Percentiles rank a stretch among this genome's conserved stretches.
Conservation (phyloP, 2,888 invertebrate species). For the Leptopilina drosophilae region DNA sequence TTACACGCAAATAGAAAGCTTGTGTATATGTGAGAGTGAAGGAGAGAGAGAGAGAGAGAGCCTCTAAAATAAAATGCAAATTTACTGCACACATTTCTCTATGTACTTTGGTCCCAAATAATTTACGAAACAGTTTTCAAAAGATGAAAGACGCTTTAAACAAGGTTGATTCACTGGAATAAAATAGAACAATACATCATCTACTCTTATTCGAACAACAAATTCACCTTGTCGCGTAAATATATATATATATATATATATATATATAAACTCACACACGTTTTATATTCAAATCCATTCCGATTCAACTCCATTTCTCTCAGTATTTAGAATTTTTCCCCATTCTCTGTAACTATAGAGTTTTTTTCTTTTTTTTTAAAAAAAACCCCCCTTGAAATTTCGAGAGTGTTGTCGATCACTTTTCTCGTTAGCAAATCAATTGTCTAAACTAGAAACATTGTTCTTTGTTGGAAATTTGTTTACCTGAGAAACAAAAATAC, state of each 20-base stretch:
- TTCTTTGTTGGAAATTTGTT: background rate
- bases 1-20: background rate
- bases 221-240: background rate
- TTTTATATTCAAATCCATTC: background rate
- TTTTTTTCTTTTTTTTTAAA: background rate
- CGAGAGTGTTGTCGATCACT: background rate
- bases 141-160: slow-evolving; percentile 10
- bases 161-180: background rate
- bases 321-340: background rate
- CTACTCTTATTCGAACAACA: background rate
- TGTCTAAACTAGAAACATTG: slow-evolving; percentile 1
- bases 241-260: background rate
- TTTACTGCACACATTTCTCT: background rate
- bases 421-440: slow-evolving; percentile 1
- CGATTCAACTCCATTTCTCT: background rate
- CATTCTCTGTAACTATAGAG: background rate
- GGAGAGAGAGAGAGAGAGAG: background rate
- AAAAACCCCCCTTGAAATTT: background rate
- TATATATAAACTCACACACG: background rate
- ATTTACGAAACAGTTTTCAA: background rate
- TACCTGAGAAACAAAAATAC: background rate
- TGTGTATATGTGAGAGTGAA: too few relatives aligned
- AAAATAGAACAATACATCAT: background rate
- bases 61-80: slow-evolving; percentile 9
- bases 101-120: background rate